A percentile compares a stretch with the other conserved stretches of the same genome.
Conservation (phyloP, 1,140 invertebrate genomes). For the Reticulitermes speratus region DNA sequence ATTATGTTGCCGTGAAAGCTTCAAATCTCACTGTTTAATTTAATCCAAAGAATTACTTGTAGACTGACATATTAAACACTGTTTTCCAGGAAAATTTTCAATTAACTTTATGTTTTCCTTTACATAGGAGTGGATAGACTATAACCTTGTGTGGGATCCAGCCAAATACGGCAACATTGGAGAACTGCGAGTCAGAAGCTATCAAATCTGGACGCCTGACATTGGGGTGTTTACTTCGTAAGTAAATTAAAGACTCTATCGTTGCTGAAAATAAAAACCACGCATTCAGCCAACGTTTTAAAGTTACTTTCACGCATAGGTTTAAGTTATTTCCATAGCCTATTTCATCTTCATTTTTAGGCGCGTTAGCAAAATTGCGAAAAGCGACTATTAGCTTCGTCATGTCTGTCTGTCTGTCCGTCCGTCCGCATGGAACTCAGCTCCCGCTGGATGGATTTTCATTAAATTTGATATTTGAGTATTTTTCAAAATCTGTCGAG, state of each 20-base stretch:
- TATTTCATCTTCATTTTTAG: too few species aligned
- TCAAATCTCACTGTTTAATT: neutral
- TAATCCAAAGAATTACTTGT: neutral
- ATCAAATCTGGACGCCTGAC: neutral
- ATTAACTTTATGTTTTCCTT: neutral
- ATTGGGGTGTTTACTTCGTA: neutral
- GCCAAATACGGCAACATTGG: neutral
- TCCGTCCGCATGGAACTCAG: too few species aligned
- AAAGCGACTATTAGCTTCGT: too few species aligned
- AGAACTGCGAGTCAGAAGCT: neutral
- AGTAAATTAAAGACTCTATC: neutral
- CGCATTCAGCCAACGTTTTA: too few species aligned
- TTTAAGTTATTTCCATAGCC: too few species aligned
- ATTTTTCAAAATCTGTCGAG: too few species aligned
- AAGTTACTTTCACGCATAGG: too few species aligned
- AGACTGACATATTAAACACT: neutral
- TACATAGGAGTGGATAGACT: neutral
- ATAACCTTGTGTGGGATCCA: neutral
- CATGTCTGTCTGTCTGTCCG: too few species aligned
- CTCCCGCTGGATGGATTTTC: too few species aligned
- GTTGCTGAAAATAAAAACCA: too few species aligned
- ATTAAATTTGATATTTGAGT: too few species aligned
- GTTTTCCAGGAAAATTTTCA: neutral
- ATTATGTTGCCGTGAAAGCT: neutral
- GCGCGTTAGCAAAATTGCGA: too few species aligned